Evolutionary conservation across 2,797 vertebrate species (phyloP).

Genomic region (Anniella stebbinsi): DNA sequence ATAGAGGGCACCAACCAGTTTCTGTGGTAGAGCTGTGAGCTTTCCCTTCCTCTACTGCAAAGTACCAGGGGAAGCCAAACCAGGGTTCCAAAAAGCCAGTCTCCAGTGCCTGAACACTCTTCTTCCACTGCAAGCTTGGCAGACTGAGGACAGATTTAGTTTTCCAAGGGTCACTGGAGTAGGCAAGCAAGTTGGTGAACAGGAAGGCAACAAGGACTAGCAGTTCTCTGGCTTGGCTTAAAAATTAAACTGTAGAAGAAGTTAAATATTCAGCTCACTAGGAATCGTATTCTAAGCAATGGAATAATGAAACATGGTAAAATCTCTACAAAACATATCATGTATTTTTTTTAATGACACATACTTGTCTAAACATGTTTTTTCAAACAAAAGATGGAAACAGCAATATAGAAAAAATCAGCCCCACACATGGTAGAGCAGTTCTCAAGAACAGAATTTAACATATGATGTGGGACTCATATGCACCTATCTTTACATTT

Average conservation of each 20-base stretch:
- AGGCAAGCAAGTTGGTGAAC: neutral
- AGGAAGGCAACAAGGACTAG: neutral
- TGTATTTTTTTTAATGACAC: neutral
- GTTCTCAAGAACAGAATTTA: neutral
- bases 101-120: too few relatives aligned
- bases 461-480: neutral
- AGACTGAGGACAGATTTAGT: too few relatives aligned
- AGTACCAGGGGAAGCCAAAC: too few relatives aligned
- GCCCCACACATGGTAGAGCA: neutral
- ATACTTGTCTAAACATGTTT: neutral
- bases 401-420: neutral
- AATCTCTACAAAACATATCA: neutral
- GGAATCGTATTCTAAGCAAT: neutral
- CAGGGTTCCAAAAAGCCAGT: too few relatives aligned
- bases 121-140: too few relatives aligned
- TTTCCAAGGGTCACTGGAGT: neutral
- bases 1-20: too few relatives aligned
- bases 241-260: neutral
- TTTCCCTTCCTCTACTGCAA: too few relatives aligned
- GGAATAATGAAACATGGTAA: neutral
- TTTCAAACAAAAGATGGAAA: neutral
- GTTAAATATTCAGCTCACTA: neutral
- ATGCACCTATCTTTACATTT: conserved; percentile 2
- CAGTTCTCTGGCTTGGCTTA: neutral
- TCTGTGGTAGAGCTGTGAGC: too few relatives aligned